A percentile compares a stretch with the other conserved stretches of the same genome.
phyloP scores from a whole-genome alignment of 2,797 vertebrate genomes.

The Philypnodon macrostomus region DNA sequence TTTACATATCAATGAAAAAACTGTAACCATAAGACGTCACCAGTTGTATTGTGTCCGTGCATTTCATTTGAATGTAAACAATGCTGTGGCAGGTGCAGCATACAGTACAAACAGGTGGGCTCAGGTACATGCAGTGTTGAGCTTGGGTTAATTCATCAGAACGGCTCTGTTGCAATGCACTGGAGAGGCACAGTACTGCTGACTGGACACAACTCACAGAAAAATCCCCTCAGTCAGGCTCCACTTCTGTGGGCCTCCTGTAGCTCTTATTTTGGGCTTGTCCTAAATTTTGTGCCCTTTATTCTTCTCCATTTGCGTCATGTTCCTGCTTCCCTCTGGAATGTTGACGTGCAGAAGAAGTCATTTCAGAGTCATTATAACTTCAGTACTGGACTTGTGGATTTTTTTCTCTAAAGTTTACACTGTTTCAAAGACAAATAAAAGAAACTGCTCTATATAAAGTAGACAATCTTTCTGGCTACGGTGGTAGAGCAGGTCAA shows the following conservation, averaged over 20 bases:
- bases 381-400: too few relatives aligned
- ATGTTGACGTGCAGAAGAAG: slow-evolving; percentile 19
- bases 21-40: too few relatives aligned
- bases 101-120: slow-evolving; percentile 55
- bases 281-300: slow-evolving; percentile 22
- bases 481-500: too few relatives aligned
- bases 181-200: slow-evolving; percentile 50
- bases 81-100: slow-evolving; percentile 29
- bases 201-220: slow-evolving; percentile 54
- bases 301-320: slow-evolving; percentile 42
- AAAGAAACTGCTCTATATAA: too few relatives aligned
- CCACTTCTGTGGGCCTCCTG: slow-evolving; percentile 12
- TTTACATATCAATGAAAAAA: too few relatives aligned
- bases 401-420: too few relatives aligned
- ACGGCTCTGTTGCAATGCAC: slow-evolving; percentile 68
- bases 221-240: slow-evolving; percentile 23
- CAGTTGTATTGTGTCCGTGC: slow-evolving; percentile 3
- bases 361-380: slow-evolving; percentile 18
- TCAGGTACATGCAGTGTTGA: slow-evolving; percentile 52
- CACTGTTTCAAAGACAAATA: too few relatives aligned
- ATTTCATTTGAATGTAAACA: slow-evolving; percentile 25
- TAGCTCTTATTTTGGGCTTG: slow-evolving; percentile 11
- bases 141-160: slow-evolving; percentile 68
- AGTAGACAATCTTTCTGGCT: too few relatives aligned
- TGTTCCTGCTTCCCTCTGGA: slow-evolving; percentile 19